phyloP scores from a whole-genome alignment of 2,888 invertebrate species.

The Steromphala cineraria region DNA sequence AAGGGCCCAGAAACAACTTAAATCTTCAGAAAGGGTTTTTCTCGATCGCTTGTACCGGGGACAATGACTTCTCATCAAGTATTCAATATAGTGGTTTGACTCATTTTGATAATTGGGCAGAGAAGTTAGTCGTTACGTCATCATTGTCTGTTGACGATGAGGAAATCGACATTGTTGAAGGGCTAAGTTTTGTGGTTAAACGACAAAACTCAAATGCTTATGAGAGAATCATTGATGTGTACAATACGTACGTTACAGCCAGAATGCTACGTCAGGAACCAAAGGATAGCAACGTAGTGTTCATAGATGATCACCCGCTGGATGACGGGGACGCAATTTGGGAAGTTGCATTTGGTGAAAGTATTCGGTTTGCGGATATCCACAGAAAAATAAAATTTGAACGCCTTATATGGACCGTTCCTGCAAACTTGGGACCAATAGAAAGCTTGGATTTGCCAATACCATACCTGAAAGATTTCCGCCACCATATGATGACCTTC shows the following conservation, averaged over 20 bases:
- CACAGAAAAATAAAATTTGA: background rate
- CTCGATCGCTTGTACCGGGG: background rate
- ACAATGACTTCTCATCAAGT: background rate
- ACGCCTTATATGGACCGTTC: background rate
- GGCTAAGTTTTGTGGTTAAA: background rate
- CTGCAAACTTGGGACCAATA: background rate
- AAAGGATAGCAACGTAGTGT: background rate
- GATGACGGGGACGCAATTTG: background rate
- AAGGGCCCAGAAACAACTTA: background rate
- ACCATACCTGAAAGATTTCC: background rate
- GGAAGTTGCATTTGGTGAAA: background rate
- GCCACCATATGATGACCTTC: background rate
- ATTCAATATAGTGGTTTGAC: background rate
- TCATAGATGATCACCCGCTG: background rate
- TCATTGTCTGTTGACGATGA: background rate
- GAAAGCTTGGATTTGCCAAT: background rate
- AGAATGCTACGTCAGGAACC: background rate
- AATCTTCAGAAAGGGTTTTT: background rate
- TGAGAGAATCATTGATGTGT: background rate
- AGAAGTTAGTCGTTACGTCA: background rate
- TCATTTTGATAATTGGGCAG: background rate
- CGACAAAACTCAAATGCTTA: background rate
- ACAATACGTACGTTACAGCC: background rate
- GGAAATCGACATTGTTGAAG: background rate
- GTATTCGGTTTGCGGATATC: background rate